Conservation (phyloP, 2,113 vertebrate species). For the Tachycineta bicolor region DNA sequence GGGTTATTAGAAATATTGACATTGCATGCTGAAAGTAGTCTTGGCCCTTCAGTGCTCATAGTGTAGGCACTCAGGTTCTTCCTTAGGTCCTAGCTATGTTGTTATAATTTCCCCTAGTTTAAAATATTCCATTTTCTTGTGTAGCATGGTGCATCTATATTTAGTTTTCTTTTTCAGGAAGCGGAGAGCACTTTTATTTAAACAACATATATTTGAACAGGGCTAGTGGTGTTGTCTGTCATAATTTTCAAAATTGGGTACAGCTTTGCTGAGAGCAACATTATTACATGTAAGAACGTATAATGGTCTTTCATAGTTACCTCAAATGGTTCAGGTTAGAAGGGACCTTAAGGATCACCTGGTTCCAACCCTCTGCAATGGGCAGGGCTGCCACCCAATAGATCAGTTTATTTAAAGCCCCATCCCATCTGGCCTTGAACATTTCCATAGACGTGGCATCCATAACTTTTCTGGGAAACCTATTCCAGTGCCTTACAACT, state of each 20-base stretch:
- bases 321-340: rapidly evolving
- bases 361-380: background rate
- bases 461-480: background rate
- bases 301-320: background rate
- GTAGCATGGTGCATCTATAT: background rate
- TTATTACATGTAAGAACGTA: background rate
- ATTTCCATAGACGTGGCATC: background rate
- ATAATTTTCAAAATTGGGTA: background rate
- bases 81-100: background rate
- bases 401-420: background rate
- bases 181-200: background rate
- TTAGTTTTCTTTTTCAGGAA: background rate
- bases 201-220: background rate
- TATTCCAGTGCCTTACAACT: rapidly evolving
- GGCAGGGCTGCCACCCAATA: no score
- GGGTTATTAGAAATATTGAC: background rate
- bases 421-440: background rate
- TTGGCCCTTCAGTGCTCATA: background rate
- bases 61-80: background rate
- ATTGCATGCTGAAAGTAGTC: background rate
- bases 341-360: background rate
- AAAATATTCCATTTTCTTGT: background rate
- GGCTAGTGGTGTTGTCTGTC: background rate
- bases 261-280: background rate
- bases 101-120: background rate